Evolutionary conservation across 2,888 invertebrate species (phyloP).

Genomic region (Drosophila crucigera): DNA sequence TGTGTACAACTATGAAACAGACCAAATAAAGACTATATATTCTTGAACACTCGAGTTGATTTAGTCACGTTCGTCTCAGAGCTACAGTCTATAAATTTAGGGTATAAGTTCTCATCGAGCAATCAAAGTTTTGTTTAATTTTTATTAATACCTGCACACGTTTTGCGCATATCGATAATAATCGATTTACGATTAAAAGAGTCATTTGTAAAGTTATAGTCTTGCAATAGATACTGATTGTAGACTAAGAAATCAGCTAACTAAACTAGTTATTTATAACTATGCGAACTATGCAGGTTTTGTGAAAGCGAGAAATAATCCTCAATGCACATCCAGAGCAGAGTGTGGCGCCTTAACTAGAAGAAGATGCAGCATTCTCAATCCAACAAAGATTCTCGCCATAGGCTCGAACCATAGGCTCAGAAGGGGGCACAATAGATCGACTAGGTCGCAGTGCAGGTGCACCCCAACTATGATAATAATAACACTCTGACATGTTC

Average conservation of each 20-base stretch:
- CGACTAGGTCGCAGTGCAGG: too few species aligned
- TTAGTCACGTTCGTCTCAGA: not conserved
- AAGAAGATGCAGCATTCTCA: too few species aligned
- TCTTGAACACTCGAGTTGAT: not conserved
- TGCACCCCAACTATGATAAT: too few species aligned
- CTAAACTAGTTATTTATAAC: too few species aligned
- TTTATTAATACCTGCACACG: not conserved
- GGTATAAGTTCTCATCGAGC: not conserved
- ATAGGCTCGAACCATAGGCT: not conserved
- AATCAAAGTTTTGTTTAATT: not conserved
- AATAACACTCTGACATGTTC: not conserved
- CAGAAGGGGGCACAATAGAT: not conserved
- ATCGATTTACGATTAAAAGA: not conserved
- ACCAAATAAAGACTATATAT: not conserved
- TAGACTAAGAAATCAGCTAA: too few species aligned
- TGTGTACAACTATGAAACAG: not conserved
- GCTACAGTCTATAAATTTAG: not conserved
- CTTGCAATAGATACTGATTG: not conserved
- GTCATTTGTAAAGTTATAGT: not conserved
- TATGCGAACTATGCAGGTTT: too few species aligned
- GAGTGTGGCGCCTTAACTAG: too few species aligned
- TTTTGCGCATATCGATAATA: not conserved
- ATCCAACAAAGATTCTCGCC: too few species aligned
- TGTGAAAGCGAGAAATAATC: too few species aligned
- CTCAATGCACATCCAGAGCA: too few species aligned